Evolutionary conservation across 2,113 vertebrate genomes (phyloP).

Genomic region (Nyctereutes procyonoides): DNA sequence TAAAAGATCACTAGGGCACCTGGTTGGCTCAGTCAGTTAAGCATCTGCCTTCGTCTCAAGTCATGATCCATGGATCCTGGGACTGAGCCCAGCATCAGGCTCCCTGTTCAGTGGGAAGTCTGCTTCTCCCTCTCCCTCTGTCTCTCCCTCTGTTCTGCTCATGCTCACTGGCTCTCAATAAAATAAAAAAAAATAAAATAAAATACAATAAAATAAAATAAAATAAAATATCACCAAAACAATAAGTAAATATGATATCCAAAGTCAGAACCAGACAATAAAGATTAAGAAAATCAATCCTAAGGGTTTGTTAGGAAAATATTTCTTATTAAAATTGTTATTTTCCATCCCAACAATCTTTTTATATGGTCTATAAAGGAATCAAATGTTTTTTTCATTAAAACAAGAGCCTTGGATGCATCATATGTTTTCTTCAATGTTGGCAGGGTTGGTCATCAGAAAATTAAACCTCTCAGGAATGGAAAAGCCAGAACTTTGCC

Average conservation of each 20-base stretch:
- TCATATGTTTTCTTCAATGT: not conserved
- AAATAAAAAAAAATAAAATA: too few species aligned
- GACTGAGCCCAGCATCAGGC: too few species aligned
- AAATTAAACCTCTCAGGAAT: constrained; percentile 45
- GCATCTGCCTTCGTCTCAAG: too few species aligned
- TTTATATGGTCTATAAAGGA: not conserved
- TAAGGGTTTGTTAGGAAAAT: constrained; percentile 17
- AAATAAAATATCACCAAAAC: not conserved
- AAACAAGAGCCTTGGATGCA: not conserved
- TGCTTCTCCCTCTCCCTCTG: too few species aligned
- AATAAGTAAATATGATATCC: not conserved
- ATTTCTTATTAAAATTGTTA: constrained; percentile 8
- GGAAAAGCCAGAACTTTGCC: constrained; percentile 34
- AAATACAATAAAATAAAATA: not conserved
- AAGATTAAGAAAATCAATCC: constrained; percentile 18
- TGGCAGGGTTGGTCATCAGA: constrained; percentile 8
- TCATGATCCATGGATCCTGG: too few species aligned
- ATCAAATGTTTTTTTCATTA: constrained; percentile 23
- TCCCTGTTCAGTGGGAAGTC: too few species aligned
- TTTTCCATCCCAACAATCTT: not conserved
- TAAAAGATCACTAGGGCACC: not conserved
- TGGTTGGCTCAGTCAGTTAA: too few species aligned
- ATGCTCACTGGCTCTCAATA: too few species aligned
- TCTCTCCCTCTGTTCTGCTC: too few species aligned
- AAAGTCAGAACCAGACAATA: not conserved